Conservation (phyloP, 2,113 vertebrate species). For the Eretmochelys imbricata region DNA sequence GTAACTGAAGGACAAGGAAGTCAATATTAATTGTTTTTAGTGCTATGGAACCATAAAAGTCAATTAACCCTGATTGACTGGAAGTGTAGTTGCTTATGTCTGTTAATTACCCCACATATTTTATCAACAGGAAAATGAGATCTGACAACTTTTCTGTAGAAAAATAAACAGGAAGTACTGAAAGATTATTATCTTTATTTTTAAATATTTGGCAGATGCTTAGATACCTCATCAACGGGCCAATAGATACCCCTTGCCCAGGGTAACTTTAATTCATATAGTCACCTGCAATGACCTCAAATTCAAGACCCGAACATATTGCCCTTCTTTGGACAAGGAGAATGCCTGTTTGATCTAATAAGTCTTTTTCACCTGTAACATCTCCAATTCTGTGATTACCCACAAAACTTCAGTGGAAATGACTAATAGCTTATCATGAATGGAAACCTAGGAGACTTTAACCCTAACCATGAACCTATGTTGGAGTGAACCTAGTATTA, state of each 20-base stretch:
- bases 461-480: neutral
- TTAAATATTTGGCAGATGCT: constrained; percentile 48
- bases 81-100: neutral
- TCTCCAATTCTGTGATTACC: constrained; percentile 44
- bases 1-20: neutral
- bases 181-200: constrained; percentile 44
- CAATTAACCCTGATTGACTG: constrained; percentile 7
- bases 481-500: neutral
- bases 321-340: neutral
- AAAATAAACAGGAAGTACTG: constrained; percentile 29
- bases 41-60: constrained; percentile 19
- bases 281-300: constrained; percentile 25
- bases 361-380: neutral
- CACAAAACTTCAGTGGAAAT: neutral
- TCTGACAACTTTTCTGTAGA: neutral
- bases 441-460: neutral
- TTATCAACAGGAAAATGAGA: neutral
- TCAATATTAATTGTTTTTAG: neutral
- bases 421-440: neutral
- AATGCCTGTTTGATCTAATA: constrained; percentile 53
- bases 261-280: constrained; percentile 37
- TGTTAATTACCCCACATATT: neutral
- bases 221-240: constrained; percentile 26
- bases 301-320: neutral
- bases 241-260: constrained; percentile 32